Base-by-base conservation (phyloP, 2,113 vertebrate species). In the Protobothrops flavoviridis region DNA sequence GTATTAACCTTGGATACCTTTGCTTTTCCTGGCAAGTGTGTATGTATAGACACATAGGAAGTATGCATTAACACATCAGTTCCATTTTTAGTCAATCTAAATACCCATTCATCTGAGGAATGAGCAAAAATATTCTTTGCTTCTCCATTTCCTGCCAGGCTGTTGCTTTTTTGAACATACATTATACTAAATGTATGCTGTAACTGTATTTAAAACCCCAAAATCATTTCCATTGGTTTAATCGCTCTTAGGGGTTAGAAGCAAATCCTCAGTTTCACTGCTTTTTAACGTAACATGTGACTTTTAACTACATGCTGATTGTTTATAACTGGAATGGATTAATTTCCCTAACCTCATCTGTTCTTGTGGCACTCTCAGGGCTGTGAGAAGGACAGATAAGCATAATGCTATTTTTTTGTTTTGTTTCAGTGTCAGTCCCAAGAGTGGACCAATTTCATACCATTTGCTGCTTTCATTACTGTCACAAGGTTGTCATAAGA, bases 401-500 rank as follows among this genome's bases (percentile, higher is more conserved):
- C 96, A 92, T 90, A 94, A 96, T 90, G 97, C 96, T 97, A 57
- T 95, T 97, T 97, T 96, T 94, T 92, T 55, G 95, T 97, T 96
- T 97, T 96, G 96, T 97, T 96, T 96, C 95, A 88, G 95, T 94
- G 95, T 97, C 96, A 97, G 95, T 97, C 96, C 94, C 55, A 20
- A 97, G 96, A 97, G 96, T 95, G 96, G 97, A 97, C 97, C 97
- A 97, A 96, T 97, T 97, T 97, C 96, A 94, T 96, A 96, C 96
- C 97, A 97, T 97, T 97, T 96, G 95, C 97, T 85, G 94, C 97
- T 97, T 97, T 96, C 96, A 94, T 97, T 96, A 97, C 97, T 97
- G 97, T 97, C 97, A 97, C 96, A 96, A 97, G 96, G 96, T 98
- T 98, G 98, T 98, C 98, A 97, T 93, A 97, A 97, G 96, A 97